Percentiles rank a stretch among this genome's conserved stretches.
Evolutionary conservation across 1,140 invertebrate species (phyloP).

Genomic region (Cepaea nemoralis): DNA sequence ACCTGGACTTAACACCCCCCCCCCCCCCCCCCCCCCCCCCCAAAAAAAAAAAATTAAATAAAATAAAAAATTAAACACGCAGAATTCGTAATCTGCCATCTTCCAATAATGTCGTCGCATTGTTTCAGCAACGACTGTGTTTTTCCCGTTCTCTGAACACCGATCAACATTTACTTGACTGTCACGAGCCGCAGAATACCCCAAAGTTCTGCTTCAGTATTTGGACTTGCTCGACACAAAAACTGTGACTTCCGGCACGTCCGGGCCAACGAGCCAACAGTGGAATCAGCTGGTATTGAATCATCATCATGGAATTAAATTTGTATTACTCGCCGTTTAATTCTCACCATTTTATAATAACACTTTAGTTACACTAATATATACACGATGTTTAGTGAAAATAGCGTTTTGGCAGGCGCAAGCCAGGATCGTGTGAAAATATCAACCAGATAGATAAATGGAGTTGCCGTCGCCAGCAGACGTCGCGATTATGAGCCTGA

Average conservation of each 20-base stretch:
- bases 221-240: neutral
- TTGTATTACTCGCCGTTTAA: neutral
- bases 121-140: too few species aligned
- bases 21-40: too few species aligned
- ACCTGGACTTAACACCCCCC: too few species aligned
- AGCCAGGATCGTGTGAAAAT: neutral
- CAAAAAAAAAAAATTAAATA: too few species aligned
- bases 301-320: neutral
- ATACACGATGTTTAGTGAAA: neutral
- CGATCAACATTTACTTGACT: too few species aligned
- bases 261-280: neutral
- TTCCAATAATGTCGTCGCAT: too few species aligned
- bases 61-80: too few species aligned
- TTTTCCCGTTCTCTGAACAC: too few species aligned
- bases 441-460: slow-evolving; percentile 28
- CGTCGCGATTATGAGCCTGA: slow-evolving; percentile 13
- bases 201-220: too few species aligned
- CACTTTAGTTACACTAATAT: neutral
- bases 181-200: too few species aligned
- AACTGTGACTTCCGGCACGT: neutral
- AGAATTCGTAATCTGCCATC: too few species aligned
- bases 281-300: neutral
- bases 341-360: neutral
- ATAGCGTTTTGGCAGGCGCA: neutral
- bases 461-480: slow-evolving; percentile 44